phyloP scores from a whole-genome alignment of 2,113 vertebrate species.

The Ranitomeya imitator region DNA sequence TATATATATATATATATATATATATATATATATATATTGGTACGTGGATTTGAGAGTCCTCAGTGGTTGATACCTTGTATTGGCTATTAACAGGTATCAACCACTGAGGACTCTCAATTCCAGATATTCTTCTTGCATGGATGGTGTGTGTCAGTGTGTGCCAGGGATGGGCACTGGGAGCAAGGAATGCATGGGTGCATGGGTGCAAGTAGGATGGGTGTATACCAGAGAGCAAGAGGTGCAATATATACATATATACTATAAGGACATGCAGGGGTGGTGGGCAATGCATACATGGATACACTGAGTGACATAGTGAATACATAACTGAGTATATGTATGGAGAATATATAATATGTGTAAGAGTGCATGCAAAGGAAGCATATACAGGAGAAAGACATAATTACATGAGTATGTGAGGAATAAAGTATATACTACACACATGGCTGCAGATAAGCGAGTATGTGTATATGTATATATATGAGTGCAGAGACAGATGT shows the following conservation, averaged over 20 bases:
- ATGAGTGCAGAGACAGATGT: no score
- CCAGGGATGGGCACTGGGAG: no score
- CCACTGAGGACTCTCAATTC: no score
- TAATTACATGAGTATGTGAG: not conserved
- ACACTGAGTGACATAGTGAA: no score
- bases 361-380: not conserved
- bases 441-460: not conserved
- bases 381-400: not conserved
- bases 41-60: no score
- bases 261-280: not conserved
- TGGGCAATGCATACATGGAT: not conserved
- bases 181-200: not conserved
- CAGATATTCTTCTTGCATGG: no score
- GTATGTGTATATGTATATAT: no score
- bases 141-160: not conserved
- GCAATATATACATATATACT: not conserved
- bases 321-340: not conserved
- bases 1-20: no score
- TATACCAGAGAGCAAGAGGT: not conserved
- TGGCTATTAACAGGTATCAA: no score
- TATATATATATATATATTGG: no score
- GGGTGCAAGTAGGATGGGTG: not conserved
- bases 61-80: no score
- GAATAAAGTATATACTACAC: not conserved
- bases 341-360: not conserved